Base-by-base conservation (phyloP, 1,140 invertebrate genomes). In the Ips nitidus region DNA sequence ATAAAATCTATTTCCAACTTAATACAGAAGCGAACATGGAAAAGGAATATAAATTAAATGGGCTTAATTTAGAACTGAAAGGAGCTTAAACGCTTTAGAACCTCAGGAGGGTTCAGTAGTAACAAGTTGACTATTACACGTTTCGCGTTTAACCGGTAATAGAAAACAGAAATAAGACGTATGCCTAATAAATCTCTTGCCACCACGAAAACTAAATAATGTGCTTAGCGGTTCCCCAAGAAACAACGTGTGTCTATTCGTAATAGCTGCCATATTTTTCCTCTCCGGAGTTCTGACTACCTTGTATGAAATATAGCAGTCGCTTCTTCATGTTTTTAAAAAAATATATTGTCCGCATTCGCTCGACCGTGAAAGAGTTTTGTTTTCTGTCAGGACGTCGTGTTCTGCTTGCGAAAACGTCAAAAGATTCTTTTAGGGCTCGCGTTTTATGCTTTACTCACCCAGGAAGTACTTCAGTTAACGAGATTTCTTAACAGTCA, bases 131-230 rank as follows among this genome's bases (percentile, higher is more conserved):
- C 66, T 69, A 69, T 68, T 62, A 56, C 41, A 36, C 52, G 66
- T 62, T 62, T 47, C 41, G 6, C 52, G 66, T 62, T 53, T 47
- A 42, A 41, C 41, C 57, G 57, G 59, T 58, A 63, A 69, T 62
- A 69, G 67, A 69, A 69, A 62, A 69, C 67, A 64, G 69, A 64
- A 70, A 64, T 70, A 65, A 58, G 55, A 70, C 40, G 58, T 66
- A 71, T 71, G 50, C 39, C 4, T 41, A 66, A 71, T 71, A 71
- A 71, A 71, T 71, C 69, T 66, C 36, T 71, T 71, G 43, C 64
- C 62, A 58, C 69, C 59, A 41, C 40, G 58, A 71, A 66, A 60
- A 61, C 59, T 71, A 66, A 71, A 70, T 70, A 71, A 65, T 64
- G 53, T 70, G 36, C 53, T 58, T 56, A 52, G 61, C 36, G 53